These are phyloP conservation scores for Parapsyche elsis DNA, from an alignment of 1,140 invertebrate species.

Conservation along the genomic window DNA sequence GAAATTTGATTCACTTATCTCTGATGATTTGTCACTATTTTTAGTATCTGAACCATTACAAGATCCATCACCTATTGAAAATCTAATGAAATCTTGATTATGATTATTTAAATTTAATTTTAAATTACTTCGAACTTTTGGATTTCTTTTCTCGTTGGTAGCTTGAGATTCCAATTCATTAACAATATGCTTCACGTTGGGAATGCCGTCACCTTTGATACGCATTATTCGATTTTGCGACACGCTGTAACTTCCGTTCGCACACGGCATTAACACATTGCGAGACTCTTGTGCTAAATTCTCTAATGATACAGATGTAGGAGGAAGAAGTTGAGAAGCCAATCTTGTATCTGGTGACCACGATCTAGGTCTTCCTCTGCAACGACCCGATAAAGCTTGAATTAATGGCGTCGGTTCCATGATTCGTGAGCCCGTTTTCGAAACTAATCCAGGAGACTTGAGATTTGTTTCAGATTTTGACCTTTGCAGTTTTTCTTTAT, in stretches of 20 bases:
- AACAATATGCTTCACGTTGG: constrained; percentile 72
- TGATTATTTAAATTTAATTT: constrained; percentile 72
- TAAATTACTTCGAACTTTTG: constrained; percentile 68
- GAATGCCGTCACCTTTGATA: constrained; percentile 70
- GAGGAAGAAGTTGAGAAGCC: constrained; percentile 69
- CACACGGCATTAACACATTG: constrained; percentile 84
- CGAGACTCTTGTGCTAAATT: constrained; percentile 75
- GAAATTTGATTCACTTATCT: constrained; percentile 57
- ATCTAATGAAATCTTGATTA: constrained; percentile 62
- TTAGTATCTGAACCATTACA: constrained; percentile 58
- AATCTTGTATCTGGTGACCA: constrained; percentile 82
- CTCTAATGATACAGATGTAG: constrained; percentile 71
- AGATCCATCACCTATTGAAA: constrained; percentile 50
- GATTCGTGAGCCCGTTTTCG: constrained; percentile 64
- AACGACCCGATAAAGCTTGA: constrained; percentile 66
- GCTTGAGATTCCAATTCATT: constrained; percentile 72
- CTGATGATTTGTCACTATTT: constrained; percentile 58
- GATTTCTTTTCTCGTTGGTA: constrained; percentile 60
- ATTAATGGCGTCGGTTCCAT: constrained; percentile 70
- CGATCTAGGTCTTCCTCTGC: constrained; percentile 76
- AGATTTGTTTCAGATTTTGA: constrained; percentile 94
- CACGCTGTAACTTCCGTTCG: constrained; percentile 87
- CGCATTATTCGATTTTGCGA: constrained; percentile 90
- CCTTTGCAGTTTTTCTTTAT: constrained; percentile 89
- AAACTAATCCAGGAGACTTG: constrained; percentile 74